Evolutionary conservation across 2,113 vertebrate species (phyloP), one percentile per base, ranked within the genome.

Genomic region (Conger conger): DNA sequence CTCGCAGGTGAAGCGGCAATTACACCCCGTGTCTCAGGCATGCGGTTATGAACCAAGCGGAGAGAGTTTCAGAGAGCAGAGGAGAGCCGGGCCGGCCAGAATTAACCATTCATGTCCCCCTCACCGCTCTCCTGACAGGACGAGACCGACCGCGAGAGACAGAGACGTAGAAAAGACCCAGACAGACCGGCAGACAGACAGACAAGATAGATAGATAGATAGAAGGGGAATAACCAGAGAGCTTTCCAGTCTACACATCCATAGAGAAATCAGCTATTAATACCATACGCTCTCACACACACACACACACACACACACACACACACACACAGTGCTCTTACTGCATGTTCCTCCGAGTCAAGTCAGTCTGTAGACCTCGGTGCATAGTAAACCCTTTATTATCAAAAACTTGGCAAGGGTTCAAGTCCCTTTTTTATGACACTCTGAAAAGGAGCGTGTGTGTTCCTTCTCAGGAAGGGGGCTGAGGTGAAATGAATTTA

Each of bases 1-100:
- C 33, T 40, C 45, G 9, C 42, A 37, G 35, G 20, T 68, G n/a
- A 38, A 82, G 30, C 73, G 30, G 33, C 16, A 40, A 83, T 50
- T 27, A 30, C 42, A 40, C 35, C 18, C 5, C 18, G 63, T 63
- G 15, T 35, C 23, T 63, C 68, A 85, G 82, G 88, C 93, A 94
- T 94, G 93, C 93, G 90, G 87, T 90, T 91, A 90, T 36, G 50
- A 86, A 86, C 33, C 85, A 87, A 60, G 90, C 90, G 87, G 92
- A 63, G 83, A 77, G 83, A 13, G 38, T 86, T 81, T 60, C 53
- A 79, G 1, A 54, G 40, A 27, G 57, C 81, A 16, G 27, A 36
- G 35, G 77, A 42, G 42, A 53, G 73, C 63, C 42, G 57, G 33
- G 38, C 40, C 16, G 45, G 38, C 38, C 85, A 79, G n/a, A 60